Evolutionary conservation across 2,797 vertebrate genomes (phyloP), one percentile per base, ranked within the genome.

Genomic region (Halcyon leucocephala): DNA sequence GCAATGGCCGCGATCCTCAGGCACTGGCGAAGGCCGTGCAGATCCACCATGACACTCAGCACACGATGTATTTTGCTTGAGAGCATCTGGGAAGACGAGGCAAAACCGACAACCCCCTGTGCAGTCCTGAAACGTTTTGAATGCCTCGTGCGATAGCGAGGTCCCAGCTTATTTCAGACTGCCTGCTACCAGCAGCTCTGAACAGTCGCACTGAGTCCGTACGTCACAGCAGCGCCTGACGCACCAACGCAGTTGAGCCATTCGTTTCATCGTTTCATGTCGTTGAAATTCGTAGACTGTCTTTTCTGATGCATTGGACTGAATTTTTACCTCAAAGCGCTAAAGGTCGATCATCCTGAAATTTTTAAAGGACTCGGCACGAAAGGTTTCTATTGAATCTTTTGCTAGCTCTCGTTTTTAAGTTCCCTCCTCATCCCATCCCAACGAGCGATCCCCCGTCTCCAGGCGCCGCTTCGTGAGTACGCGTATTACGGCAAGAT

Each of bases 11-110:
- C 44, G 99, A 99, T 92, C 99, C 99, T 41, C 99, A 99, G 97
- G 99, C 99, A 12, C 98, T 99, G 97, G 99, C 99, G 76, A 99
- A 99, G 98, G 99, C 99, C 2, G 99, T 99, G 79, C 99, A 99
- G 98, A 99, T 99, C 98, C 99, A 99, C 98, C 99, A 99, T 21
- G 99, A 99, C 88, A 99, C 99, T 87, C 99, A 99, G 98, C 99
- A 99, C 97, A 99, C 99, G 48, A 99, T 99, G 99, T 99, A 99
- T 98, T 99, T 99, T 91, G 99, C 99, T 98, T 99, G 98, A 99
- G 97, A 97, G 93, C 94, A 65, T 93, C 94, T 82, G 95, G 96
- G 90, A 85, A 92, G 95, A 89, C 51, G 92, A 95, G 92, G 94
- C 93, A 70, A 81, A 78, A 77, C 91, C 96, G 86, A 97, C 96